Evolutionary conservation across 2,797 vertebrate species (phyloP), one percentile per base, ranked within the genome.

Genomic region (Xyrichtys novacula): DNA sequence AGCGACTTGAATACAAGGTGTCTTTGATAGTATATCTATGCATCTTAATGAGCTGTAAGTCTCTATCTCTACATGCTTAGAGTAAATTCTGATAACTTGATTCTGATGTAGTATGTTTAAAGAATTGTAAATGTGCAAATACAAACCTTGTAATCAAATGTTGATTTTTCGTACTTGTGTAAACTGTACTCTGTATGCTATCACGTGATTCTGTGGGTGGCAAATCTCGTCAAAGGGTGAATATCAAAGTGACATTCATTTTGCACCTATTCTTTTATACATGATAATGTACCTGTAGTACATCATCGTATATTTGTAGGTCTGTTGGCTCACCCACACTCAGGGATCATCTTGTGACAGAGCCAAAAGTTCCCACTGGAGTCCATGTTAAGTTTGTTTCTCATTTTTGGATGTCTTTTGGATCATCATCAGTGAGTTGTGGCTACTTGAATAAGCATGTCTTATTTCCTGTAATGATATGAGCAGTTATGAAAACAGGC

Each of bases 101-200:
- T n/a, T n/a, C n/a, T n/a, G n/a, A n/a, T n/a, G n/a, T n/a, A n/a
- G n/a, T n/a, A n/a, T n/a, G n/a, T n/a, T n/a, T n/a, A n/a, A n/a
- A n/a, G n/a, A n/a, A n/a, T n/a, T n/a, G n/a, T n/a, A n/a, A n/a
- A n/a, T n/a, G n/a, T n/a, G n/a, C n/a, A n/a, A n/a, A n/a, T n/a
- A n/a, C n/a, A n/a, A n/a, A 53, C 14, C 19, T 17, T 26, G 12
- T 28, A 5, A 42, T 20, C 38, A 56, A 65, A 72, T 39, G 7
- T 36, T 28, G 28, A 28, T 6, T n/a, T 47, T 26, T 3, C 6
- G 9, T 22, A 19, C 23, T 22, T 47, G 20, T 11, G 12, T 15
- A n/a, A 73, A 5, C 14, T 43, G 26, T n/a, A 19, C 15, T 62
- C 31, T 49, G 32, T 22, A 29, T 26, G 25, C 11, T 5, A 12